Evolutionary conservation across 2,888 invertebrate species (phyloP), one percentile per base, ranked within the genome.

Genomic region (Nebria salina): DNA sequence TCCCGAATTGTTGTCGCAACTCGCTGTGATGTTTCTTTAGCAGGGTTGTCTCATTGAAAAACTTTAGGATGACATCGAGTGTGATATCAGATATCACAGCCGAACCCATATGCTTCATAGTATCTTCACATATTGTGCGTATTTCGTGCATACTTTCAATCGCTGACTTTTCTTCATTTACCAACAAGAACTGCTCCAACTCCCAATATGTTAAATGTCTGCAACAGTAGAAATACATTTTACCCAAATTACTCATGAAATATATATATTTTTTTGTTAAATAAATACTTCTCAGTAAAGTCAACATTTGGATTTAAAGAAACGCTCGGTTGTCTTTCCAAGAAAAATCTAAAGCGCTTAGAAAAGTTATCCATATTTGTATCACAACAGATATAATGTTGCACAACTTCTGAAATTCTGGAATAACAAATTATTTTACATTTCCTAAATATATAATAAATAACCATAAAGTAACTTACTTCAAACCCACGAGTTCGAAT

Each of bases 11-110:
- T 79, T 91, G 90, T 81, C 91, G 90, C 13, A 95, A 86, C 77
- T 91, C 88, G 2, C 90, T 89, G 1, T 91, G 86, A 85, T 93
- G 92, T 83, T 92, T 92, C 65, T 91, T 89, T 86, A 92, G 90
- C 8, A 94, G 89, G 76, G 91, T 88, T 76, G 90, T 91, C 80
- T 92, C 91, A 76, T 92, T 91, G 1, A 94, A 87, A 85, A 95
- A 92, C 86, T 94, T 88, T 84, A 91, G 89, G 1, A 95, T 88
- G 0, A 92, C 88, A 84, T 92, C 91, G 0, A 94, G 88, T 0
- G 92, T 87, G 0, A 93, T 91, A 87, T 94, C 93, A 84, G 94
- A 92, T 8, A 93, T 89, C 7, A 93, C 88, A 82, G 92, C 91
- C 83, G 90, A 88, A 64, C 91, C 85, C 83, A 92, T 91, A 70